Percentiles rank a stretch among this genome's conserved stretches.
These are phyloP conservation scores for Andrena haemorrhoa DNA, from an alignment of 2,888 invertebrate species.

Conservation along the genomic window DNA sequence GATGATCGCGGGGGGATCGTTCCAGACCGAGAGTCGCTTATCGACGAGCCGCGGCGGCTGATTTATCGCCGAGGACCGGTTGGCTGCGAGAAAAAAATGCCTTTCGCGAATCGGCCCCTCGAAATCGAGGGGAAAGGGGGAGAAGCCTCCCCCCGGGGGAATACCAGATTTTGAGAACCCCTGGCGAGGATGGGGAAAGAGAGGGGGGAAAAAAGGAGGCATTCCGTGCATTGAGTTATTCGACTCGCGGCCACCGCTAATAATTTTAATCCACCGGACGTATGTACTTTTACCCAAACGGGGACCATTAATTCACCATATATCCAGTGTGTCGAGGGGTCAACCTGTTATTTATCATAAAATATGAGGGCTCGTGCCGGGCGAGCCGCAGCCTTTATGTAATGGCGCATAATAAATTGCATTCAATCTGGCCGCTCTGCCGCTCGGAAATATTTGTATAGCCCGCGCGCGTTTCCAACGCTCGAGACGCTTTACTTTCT, in stretches of 20 bases:
- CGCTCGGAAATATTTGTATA: conserved; percentile 68
- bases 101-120: background rate
- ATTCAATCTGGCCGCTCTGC: conserved; percentile 71
- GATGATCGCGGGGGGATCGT: background rate
- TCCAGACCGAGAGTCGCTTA: background rate
- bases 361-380: conserved; percentile 76
- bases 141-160: background rate
- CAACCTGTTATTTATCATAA: conserved; percentile 79
- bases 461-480: conserved; percentile 54
- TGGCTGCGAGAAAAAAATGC: background rate
- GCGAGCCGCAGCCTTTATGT: conserved; percentile 73
- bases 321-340: conserved; percentile 76
- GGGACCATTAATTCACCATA: conserved; percentile 76
- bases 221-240: conserved; percentile 74
- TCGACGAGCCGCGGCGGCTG: conserved; percentile 13
- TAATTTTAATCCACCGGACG: conserved; percentile 76
- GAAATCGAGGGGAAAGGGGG: background rate
- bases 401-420: conserved; percentile 75
- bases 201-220: conserved; percentile 48
- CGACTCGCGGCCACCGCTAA: conserved; percentile 71
- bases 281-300: conserved; percentile 75
- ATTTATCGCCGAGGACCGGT: conserved; percentile 15
- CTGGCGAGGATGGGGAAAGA: conserved; percentile 38
- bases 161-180: conserved; percentile 59
- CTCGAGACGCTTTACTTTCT: conserved; percentile 20